Conservation (phyloP, 2,797 vertebrate genomes). For the Fringilla coelebs region DNA sequence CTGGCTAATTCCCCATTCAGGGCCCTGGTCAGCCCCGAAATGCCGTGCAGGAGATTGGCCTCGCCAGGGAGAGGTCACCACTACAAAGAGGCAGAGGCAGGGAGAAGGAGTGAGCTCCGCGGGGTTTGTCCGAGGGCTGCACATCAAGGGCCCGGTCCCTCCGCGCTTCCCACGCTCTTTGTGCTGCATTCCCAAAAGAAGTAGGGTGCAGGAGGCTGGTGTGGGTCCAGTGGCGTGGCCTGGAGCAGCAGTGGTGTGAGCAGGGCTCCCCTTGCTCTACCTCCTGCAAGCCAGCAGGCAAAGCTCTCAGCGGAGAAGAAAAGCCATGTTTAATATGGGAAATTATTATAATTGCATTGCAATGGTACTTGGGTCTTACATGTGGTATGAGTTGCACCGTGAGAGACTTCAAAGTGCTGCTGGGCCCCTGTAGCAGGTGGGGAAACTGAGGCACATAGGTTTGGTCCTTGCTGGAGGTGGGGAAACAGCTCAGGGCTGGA, state of each 20-base stretch:
- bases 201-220: neutral
- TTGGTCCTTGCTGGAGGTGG: neutral
- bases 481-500: neutral
- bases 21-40: slow-evolving; percentile 27
- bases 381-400: neutral
- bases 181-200: neutral
- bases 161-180: slow-evolving; percentile 8
- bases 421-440: neutral
- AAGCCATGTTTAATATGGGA: neutral
- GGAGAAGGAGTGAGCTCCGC: neutral
- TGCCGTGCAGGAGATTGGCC: slow-evolving; percentile 2
- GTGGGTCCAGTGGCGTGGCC: fast-evolving
- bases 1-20: slow-evolving; percentile 4
- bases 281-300: neutral
- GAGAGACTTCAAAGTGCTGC: neutral
- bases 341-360: neutral
- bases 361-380: fast-evolving
- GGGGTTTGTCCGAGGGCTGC: neutral
- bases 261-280: neutral
- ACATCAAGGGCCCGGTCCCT: neutral
- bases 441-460: neutral
- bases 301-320: neutral
- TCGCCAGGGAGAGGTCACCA: neutral
- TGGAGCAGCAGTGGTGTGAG: neutral
- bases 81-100: slow-evolving; percentile 33